phyloP scores from a whole-genome alignment of 1,140 invertebrate genomes.

The Bombus superbus region DNA sequence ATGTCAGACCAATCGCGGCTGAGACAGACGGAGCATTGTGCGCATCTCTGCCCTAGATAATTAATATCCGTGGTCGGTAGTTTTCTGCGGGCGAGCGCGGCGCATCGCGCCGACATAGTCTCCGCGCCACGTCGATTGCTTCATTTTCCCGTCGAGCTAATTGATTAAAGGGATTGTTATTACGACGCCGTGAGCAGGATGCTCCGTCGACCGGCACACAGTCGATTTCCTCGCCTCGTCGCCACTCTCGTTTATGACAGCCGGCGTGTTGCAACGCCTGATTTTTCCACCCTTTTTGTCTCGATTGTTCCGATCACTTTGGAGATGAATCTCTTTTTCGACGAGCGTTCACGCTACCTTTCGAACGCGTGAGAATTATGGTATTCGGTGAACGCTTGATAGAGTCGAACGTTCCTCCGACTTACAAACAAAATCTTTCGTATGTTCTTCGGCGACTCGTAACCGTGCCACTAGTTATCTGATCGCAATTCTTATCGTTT shows the following conservation, averaged over 20 bases:
- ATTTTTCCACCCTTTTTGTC: slow-evolving; percentile 43
- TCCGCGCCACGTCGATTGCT: slow-evolving; percentile 51
- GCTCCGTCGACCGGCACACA: background rate
- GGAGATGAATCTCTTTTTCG: background rate
- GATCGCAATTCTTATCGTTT: too few species aligned
- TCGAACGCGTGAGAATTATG: too few species aligned
- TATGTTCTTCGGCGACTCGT: too few species aligned
- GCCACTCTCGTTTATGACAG: slow-evolving; percentile 30
- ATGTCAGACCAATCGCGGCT: slow-evolving; percentile 47
- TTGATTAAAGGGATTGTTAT: slow-evolving; percentile 75
- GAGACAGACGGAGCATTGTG: slow-evolving; percentile 60
- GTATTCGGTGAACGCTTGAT: too few species aligned
- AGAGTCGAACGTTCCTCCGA: too few species aligned
- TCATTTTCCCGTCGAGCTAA: slow-evolving; percentile 66
- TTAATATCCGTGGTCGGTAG: slow-evolving; percentile 73
- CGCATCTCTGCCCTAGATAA: slow-evolving; percentile 74
- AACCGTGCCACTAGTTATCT: too few species aligned
- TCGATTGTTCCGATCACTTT: background rate
- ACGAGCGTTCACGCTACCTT: background rate
- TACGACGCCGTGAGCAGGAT: slow-evolving; percentile 48
- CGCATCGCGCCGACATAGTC: slow-evolving; percentile 16
- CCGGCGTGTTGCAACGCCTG: slow-evolving; percentile 34
- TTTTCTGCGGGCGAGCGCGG: slow-evolving; percentile 47
- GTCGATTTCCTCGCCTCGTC: slow-evolving; percentile 51
- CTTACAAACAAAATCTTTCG: too few species aligned